A percentile compares a stretch with the other conserved stretches of the same genome.
These are phyloP conservation scores for Taxidea taxus DNA, from an alignment of 2,113 vertebrate genomes.

Conservation along the genomic window DNA sequence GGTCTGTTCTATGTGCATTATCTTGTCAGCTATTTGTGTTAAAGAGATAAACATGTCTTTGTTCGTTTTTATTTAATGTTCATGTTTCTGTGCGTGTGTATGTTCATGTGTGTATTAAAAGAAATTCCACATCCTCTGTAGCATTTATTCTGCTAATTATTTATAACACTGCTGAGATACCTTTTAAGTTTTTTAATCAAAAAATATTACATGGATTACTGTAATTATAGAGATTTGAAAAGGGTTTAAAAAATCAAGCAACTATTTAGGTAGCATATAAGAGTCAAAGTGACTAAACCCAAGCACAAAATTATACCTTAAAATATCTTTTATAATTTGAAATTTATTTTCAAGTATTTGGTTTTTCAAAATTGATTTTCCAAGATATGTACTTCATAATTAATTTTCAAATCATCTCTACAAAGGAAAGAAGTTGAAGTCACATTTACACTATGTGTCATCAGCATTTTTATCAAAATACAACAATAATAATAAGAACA, in stretches of 20 bases:
- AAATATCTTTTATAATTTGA: neutral
- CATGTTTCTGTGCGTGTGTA: slow-evolving; percentile 49
- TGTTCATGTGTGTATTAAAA: slow-evolving; percentile 69
- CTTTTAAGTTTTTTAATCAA: neutral
- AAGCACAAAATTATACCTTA: neutral
- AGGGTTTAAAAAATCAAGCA: neutral
- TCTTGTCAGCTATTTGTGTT: slow-evolving; percentile 62
- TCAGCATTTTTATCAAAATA: neutral
- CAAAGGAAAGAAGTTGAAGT: neutral
- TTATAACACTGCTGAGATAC: slow-evolving; percentile 8
- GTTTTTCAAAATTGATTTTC: neutral
- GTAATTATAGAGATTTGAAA: neutral
- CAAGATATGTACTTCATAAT: neutral
- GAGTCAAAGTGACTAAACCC: neutral
- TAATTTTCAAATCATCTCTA: neutral
- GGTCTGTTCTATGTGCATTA: slow-evolving; percentile 54
- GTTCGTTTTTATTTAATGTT: slow-evolving; percentile 67
- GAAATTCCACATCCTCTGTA: slow-evolving; percentile 43
- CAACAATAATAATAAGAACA: neutral
- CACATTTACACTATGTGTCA: neutral
- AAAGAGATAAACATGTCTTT: slow-evolving; percentile 44
- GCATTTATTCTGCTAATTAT: slow-evolving; percentile 58
- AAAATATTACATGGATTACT: neutral
- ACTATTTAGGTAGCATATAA: neutral
- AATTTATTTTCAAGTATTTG: neutral